Base-by-base conservation (phyloP, 2,888 invertebrate species). In the Hermaeophaga mercurialis region DNA sequence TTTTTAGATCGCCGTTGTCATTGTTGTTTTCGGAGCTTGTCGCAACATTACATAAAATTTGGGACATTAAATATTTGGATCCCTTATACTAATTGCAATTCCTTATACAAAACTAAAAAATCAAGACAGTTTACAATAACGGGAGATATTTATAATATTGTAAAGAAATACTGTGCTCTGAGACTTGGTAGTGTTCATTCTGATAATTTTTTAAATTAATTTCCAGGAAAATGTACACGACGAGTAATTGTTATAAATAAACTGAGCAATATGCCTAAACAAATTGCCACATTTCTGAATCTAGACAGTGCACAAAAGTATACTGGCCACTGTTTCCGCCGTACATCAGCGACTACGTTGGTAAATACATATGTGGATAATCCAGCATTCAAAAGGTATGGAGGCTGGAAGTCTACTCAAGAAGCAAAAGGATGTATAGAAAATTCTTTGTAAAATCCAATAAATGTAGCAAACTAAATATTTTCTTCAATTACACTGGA, bases 71-170 rank as follows among this genome's bases (percentile, higher is more conserved):
- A 26, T 6, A 26, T 26, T 26, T 26, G 26, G 9, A 26, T 26
- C 26, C 5, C 8, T 9, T 7, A 8, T 26, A 26, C 26, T 26
- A 26, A 9, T 26, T 26, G 8, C 5, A 8, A 26, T 26, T 26
- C 26, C 26, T 8, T 8, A 4, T 2, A 26, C n/a, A 9, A 28
- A 28, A 28, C 2, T 28, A 8, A 28, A 8, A 28, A 34, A 34
- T 12, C 14, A 22, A 22, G 22, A 22, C 4, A 22, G 22, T 22
- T 22, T 34, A 34, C 11, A 3, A 34, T 34, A 12, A 12, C 14
- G 8, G 33, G 33, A 34, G 33, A 34, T 34, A 12, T 34, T 34
- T 34, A 34, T 12, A 34, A 34, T 34, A 34, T 34, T 12, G 14
- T 14, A 14, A 34, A 34, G 12, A 34, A 34, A 34, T 34, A 34